Conservation (phyloP, 1,140 invertebrate genomes). For the Aphaenogaster ashmeadi region DNA sequence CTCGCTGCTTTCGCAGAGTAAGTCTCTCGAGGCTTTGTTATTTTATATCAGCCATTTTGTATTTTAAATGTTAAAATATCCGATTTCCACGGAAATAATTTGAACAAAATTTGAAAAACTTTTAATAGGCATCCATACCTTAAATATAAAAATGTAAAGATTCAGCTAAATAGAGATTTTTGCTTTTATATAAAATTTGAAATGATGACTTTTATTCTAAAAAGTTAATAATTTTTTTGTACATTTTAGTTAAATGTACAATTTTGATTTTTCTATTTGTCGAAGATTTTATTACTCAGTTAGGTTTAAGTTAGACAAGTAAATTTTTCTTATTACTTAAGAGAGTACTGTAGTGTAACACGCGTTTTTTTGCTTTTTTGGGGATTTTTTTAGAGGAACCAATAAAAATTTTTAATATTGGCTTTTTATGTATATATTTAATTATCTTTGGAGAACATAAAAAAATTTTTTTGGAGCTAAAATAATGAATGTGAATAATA, state of each 20-base stretch:
- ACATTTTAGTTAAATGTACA: neutral
- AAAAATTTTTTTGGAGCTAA: no score
- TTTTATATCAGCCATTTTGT: neutral
- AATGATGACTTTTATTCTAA: neutral
- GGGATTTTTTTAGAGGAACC: no score
- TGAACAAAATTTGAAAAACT: constrained; percentile 6
- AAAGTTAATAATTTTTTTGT: neutral
- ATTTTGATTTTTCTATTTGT: neutral
- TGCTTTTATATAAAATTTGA: constrained; percentile 11
- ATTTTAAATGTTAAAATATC: neutral
- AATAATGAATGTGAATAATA: no score
- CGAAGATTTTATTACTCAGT: neutral
- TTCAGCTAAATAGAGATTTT: neutral
- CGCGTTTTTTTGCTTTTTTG: no score
- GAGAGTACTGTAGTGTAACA: no score
- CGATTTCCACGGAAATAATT: neutral
- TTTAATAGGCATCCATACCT: neutral
- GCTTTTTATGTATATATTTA: no score
- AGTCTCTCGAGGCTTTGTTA: neutral
- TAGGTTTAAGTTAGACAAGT: neutral
- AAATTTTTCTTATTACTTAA: neutral
- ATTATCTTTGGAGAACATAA: no score
- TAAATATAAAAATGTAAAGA: neutral
- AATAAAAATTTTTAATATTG: no score
- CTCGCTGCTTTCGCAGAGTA: no score